Evolutionary conservation across 2,797 vertebrate genomes (phyloP).

Genomic region (Alouatta caraya): DNA sequence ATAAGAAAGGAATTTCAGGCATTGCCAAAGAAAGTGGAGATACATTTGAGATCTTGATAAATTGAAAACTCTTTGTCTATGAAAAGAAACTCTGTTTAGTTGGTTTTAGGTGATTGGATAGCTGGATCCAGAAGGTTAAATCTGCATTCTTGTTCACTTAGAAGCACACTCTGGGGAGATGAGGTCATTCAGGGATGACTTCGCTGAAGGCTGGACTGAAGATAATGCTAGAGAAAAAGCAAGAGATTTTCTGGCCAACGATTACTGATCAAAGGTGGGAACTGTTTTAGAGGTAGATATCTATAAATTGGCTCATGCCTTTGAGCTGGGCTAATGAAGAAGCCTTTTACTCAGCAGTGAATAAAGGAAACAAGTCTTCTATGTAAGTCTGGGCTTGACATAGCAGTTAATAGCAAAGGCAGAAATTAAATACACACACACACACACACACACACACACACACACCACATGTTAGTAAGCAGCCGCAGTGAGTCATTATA

Average conservation of each 20-base stretch:
- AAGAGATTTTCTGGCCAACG: background rate
- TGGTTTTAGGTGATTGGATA: background rate
- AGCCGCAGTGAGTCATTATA: background rate
- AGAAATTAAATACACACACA: background rate
- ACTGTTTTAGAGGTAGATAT: background rate
- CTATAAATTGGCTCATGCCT: background rate
- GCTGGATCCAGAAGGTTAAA: background rate
- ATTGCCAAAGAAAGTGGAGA: background rate
- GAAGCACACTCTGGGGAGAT: background rate
- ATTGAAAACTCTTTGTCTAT: background rate
- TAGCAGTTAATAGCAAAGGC: background rate
- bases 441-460: background rate
- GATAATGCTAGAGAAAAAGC: background rate
- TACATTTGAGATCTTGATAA: constrained; percentile 1
- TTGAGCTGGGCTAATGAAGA: background rate
- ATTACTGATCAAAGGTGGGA: background rate
- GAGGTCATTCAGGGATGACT: background rate
- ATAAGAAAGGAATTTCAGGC: constrained; percentile 5
- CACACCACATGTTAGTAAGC: background rate
- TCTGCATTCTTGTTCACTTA: background rate
- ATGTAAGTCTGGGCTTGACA: background rate
- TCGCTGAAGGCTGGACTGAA: background rate
- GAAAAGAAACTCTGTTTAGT: constrained; percentile 35
- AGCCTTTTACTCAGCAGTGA: constrained; percentile 12
- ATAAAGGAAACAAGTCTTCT: constrained; percentile 33